Evolutionary conservation across 2,888 invertebrate genomes (phyloP).

Genomic region (Patella depressa): DNA sequence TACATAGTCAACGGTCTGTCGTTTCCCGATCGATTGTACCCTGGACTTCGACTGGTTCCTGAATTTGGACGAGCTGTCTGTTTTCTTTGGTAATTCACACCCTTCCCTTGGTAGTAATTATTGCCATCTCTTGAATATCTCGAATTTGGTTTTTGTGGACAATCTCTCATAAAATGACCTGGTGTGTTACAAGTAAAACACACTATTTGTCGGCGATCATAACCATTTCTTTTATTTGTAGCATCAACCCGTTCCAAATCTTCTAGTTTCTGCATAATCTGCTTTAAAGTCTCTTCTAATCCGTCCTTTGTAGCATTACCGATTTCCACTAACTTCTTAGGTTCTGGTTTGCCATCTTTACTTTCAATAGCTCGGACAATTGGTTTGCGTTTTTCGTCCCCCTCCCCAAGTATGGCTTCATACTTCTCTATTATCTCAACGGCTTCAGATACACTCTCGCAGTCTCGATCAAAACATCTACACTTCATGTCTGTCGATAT

Average conservation of each 20-base stretch:
- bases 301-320: background rate
- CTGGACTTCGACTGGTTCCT: background rate
- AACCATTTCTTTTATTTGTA: background rate
- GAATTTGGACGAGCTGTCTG: too few species aligned
- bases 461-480: conserved; percentile 37
- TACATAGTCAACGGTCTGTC: conserved; percentile 19
- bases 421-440: conserved; percentile 34
- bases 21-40: conserved; percentile 17
- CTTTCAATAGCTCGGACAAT: conserved; percentile 22
- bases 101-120: background rate
- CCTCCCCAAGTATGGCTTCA: conserved; percentile 31
- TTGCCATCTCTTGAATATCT: too few species aligned
- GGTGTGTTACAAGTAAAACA: conserved; percentile 26
- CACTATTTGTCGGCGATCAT: background rate
- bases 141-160: background rate
- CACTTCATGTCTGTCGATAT: conserved; percentile 35
- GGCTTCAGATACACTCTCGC: conserved; percentile 31
- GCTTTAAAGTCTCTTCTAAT: conserved; percentile 15
- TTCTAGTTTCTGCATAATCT: conserved; percentile 10
- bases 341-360: background rate
- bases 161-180: conserved; percentile 21
- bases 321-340: background rate
- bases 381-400: conserved; percentile 17
- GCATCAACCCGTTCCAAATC: conserved; percentile 2
- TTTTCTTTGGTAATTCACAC: background rate